Evolutionary conservation across 1,140 invertebrate species (phyloP).

Genomic region (Drosophila yakuba): DNA sequence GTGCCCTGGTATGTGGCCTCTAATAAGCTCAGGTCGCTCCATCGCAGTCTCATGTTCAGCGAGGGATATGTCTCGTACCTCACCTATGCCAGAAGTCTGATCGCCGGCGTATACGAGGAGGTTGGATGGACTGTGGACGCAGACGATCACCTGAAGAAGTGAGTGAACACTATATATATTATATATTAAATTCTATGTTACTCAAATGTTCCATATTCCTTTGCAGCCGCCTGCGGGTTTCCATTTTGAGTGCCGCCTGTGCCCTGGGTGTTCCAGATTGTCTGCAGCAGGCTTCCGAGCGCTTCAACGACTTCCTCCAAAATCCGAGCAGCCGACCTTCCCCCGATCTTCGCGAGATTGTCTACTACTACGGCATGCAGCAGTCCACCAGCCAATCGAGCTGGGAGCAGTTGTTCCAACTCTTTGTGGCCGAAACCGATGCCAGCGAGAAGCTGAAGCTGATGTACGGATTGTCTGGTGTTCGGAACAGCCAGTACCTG

Average conservation of each 20-base stretch:
- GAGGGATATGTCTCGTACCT: constrained; percentile 86
- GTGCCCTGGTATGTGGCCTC: constrained; percentile 90
- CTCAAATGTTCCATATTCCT: neutral
- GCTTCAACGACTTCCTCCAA: constrained; percentile 87
- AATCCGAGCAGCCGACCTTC: constrained; percentile 87
- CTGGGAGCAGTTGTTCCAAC: constrained; percentile 91
- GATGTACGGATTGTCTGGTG: constrained; percentile 89
- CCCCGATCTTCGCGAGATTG: constrained; percentile 89
- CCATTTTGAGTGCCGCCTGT: constrained; percentile 87
- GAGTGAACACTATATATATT: constrained; percentile 32
- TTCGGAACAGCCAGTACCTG: constrained; percentile 86
- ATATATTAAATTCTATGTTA: no score
- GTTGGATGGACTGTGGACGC: constrained; percentile 87
- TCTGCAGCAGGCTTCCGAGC: constrained; percentile 85
- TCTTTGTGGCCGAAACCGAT: constrained; percentile 90
- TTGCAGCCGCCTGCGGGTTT: constrained; percentile 86
- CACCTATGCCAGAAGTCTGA: constrained; percentile 86
- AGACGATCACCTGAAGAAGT: constrained; percentile 86
- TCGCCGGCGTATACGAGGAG: constrained; percentile 85
- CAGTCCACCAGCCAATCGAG: constrained; percentile 85
- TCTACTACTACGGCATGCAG: constrained; percentile 89
- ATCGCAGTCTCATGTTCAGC: constrained; percentile 86
- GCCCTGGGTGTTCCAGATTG: constrained; percentile 86
- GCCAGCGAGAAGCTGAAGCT: constrained; percentile 91
- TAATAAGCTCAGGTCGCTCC: constrained; percentile 86